Base-by-base conservation (phyloP, 2,113 vertebrate species). In the Kryptolebias marmoratus region DNA sequence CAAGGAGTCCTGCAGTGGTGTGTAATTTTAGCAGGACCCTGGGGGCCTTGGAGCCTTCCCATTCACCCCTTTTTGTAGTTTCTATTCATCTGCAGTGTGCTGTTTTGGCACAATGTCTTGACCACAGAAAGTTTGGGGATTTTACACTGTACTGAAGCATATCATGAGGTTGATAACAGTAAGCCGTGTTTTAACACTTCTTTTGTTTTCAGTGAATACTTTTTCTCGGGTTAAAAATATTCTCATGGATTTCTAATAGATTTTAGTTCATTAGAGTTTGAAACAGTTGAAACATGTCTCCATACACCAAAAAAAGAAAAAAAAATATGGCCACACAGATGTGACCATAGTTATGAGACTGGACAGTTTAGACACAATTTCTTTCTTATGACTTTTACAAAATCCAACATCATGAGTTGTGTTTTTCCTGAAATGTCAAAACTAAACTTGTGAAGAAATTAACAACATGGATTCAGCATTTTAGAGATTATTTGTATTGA, bases 21-120 rank as follows among this genome's bases (percentile, higher is more conserved):
- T 77, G 60, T 85, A 84, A 87, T 69, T 79, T 86, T 87, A 89
- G 87, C 48, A 74, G 67, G 81, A 56, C 74, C 82, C 48, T 72
- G 45, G 66, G 53, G 73, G 73, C 62, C 53, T 62, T 49, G 11
- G 39, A 36, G 50, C 55, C 73, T 73, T 64, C 59, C 58, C 45
- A 71, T 47, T 64, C 3, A 11, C 27, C 53, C 50, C 28, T 71
- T 63, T 82, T 73, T 82, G 36, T 67, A 31, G 78, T 27, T 36
- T 70, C 49, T 83, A 44, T 75, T 83, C 67, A 77, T 71, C 69
- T 65, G 32, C 49, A 70, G 32, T 70, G 48, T 68, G 54, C 62
- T 70, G 57, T 68, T 69, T 65, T 78, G 71, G 56, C 55, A 48
- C 42, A 64, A 27, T 53, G n/a, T 63, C 2, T 39, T 11, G 27